A percentile compares a stretch with the other conserved stretches of the same genome.
These are phyloP conservation scores for Amblyraja radiata DNA, from an alignment of 2,797 vertebrate genomes.

Conservation along the genomic window DNA sequence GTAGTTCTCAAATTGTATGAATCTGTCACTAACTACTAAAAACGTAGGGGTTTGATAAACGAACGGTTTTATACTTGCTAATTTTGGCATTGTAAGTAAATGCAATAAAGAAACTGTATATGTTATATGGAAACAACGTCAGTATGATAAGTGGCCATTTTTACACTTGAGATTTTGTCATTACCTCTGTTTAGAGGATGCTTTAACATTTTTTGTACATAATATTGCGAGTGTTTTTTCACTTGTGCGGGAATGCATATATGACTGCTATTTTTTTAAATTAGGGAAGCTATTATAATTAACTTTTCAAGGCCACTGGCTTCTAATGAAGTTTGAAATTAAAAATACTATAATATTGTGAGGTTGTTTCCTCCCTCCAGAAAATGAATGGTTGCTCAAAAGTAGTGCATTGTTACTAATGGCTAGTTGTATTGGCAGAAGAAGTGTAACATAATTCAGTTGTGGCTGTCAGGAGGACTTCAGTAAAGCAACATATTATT, in stretches of 20 bases:
- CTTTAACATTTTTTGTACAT: background rate
- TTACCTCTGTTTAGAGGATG: background rate
- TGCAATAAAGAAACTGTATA: background rate
- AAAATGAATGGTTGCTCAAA: constrained; percentile 22
- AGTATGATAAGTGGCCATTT: background rate
- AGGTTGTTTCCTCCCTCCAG: background rate
- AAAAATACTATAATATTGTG: background rate
- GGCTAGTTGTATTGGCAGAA: background rate
- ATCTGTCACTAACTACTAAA: background rate
- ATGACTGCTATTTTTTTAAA: background rate
- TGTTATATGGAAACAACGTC: background rate
- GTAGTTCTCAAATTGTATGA: background rate
- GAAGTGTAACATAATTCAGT: background rate
- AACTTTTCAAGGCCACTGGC: background rate
- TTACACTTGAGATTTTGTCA: background rate
- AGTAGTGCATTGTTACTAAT: background rate
- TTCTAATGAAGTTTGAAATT: background rate
- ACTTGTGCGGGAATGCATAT: background rate
- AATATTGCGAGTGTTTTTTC: background rate
- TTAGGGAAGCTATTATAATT: background rate
- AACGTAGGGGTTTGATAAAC: background rate
- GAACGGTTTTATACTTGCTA: background rate
- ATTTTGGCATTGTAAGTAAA: background rate
- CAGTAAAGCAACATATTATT: constrained; percentile 6
- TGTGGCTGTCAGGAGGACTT: background rate